Percentiles rank a stretch among this genome's conserved stretches.
These are phyloP conservation scores for Tenthredo notha DNA, from an alignment of 2,888 invertebrate species.

Conservation along the genomic window DNA sequence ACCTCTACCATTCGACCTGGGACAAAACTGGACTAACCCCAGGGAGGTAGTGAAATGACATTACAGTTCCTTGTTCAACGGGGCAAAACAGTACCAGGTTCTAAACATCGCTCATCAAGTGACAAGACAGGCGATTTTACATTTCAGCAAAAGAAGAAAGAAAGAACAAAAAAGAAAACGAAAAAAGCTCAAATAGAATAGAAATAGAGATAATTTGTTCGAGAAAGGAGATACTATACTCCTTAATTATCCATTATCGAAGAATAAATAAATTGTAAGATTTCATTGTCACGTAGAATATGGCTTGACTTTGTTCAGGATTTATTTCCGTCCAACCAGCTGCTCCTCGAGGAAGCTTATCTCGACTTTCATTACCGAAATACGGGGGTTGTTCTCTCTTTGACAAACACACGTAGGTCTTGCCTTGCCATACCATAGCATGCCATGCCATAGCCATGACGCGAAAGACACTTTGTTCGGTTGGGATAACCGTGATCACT, in stretches of 20 bases:
- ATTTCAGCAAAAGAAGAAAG: conserved; percentile 20
- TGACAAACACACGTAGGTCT: conserved; percentile 22
- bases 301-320: background rate
- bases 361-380: conserved; percentile 33
- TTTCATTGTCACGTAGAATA: background rate
- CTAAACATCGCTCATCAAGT: conserved; percentile 35
- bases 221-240: background rate
- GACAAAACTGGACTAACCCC: conserved; percentile 46
- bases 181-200: background rate
- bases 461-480: conserved; percentile 24
- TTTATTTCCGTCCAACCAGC: background rate
- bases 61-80: conserved; percentile 35
- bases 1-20: background rate
- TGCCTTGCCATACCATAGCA: background rate
- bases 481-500: conserved; percentile 35
- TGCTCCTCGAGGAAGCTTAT: conserved; percentile 10
- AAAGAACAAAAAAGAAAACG: background rate
- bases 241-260: background rate
- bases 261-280: background rate
- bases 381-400: background rate
- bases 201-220: background rate
- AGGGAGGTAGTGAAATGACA: conserved; percentile 48
- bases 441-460: background rate
- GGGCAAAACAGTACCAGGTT: background rate
- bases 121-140: background rate